Evolutionary conservation across 1,140 invertebrate species (phyloP).

Genomic region (Fragariocoptes setiger): DNA sequence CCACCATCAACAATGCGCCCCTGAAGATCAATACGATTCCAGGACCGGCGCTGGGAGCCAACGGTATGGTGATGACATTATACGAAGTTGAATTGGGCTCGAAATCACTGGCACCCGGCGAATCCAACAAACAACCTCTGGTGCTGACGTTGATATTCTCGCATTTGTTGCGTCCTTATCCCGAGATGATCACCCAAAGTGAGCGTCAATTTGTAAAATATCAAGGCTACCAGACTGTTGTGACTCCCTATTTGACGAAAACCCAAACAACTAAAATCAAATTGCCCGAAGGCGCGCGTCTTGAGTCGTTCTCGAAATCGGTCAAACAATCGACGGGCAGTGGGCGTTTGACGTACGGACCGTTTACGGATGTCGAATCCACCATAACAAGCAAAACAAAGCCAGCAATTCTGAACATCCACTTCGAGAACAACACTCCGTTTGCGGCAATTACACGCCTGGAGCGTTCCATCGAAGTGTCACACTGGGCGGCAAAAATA

Average conservation of each 20-base stretch:
- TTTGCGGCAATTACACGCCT: slow-evolving; percentile 68
- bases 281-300: slow-evolving; percentile 31
- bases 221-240: slow-evolving; percentile 47
- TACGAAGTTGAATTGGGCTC: slow-evolving; percentile 6
- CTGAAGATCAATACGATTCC: slow-evolving; percentile 11
- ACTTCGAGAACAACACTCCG: slow-evolving; percentile 73
- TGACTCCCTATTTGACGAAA: slow-evolving; percentile 38
- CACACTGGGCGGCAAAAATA: slow-evolving; percentile 87
- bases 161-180: slow-evolving; percentile 43
- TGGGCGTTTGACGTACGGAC: slow-evolving; percentile 47
- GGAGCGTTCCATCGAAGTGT: slow-evolving; percentile 65
- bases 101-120: slow-evolving; percentile 14
- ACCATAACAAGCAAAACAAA: too few species aligned
- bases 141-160: slow-evolving; percentile 40
- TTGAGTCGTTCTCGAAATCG: slow-evolving; percentile 47
- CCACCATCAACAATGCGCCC: slow-evolving; percentile 2
- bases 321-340: slow-evolving; percentile 50
- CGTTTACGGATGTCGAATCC: slow-evolving; percentile 34
- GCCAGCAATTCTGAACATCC: slow-evolving; percentile 30
- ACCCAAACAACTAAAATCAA: slow-evolving; percentile 47
- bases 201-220: slow-evolving; percentile 74
- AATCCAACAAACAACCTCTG: slow-evolving; percentile 15
- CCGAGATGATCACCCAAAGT: slow-evolving; percentile 50
- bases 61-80: slow-evolving; percentile 13
- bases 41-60: slow-evolving; percentile 1